Conservation (phyloP, 2,888 invertebrate species). For the Emmelina monodactyla region DNA sequence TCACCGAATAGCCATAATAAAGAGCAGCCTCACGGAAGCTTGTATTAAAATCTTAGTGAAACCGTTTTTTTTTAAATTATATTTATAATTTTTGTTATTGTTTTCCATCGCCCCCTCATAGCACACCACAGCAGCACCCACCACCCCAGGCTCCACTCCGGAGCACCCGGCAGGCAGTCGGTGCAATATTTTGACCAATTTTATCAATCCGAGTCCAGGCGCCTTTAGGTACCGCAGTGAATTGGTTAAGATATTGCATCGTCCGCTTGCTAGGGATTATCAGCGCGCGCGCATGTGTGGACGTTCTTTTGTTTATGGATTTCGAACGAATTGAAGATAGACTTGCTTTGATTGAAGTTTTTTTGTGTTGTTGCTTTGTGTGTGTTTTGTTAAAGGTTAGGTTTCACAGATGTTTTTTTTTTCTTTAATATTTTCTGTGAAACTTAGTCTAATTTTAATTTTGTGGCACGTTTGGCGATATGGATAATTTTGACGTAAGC, state of each 20-base stretch:
- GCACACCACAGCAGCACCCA: too few relatives aligned
- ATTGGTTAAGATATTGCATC: constrained; percentile 68
- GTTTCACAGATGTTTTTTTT: neutral
- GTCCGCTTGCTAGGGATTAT: constrained; percentile 42
- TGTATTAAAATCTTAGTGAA: neutral
- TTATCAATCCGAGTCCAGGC: constrained; percentile 27
- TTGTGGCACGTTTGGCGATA: too few relatives aligned
- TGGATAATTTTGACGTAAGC: too few relatives aligned
- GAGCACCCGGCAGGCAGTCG: constrained; percentile 46
- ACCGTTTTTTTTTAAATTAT: neutral
- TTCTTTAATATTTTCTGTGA: neutral
- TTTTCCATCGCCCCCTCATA: too few relatives aligned
- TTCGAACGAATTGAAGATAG: too few relatives aligned
- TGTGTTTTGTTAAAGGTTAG: constrained; percentile 12
- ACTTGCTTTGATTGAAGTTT: constrained; percentile 12
- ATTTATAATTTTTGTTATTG: too few relatives aligned
- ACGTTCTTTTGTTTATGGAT: constrained; percentile 12
- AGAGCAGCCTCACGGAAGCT: too few relatives aligned
- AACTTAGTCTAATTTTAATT: too few relatives aligned
- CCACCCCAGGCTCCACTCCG: too few relatives aligned
- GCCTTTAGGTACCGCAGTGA: constrained; percentile 27
- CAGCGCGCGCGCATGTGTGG: constrained; percentile 24
- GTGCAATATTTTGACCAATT: constrained; percentile 66
- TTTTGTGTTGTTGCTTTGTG: constrained; percentile 9
- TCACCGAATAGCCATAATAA: too few relatives aligned